Percentiles rank a stretch among this genome's conserved stretches.
These are phyloP conservation scores for Gobionotothen gibberifrons DNA, from an alignment of 2,797 vertebrate species.

Conservation along the genomic window DNA sequence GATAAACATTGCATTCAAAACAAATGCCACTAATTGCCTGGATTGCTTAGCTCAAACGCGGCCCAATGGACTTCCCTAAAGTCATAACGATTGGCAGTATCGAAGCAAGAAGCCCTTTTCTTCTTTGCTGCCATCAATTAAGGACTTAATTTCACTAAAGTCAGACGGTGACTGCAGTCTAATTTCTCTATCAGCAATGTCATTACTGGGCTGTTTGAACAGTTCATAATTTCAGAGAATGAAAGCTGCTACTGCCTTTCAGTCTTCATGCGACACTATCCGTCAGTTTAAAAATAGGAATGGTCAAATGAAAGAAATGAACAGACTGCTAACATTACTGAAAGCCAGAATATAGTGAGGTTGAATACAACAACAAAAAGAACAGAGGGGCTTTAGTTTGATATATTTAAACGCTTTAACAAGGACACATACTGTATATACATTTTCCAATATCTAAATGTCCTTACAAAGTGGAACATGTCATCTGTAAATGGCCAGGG, in stretches of 20 bases:
- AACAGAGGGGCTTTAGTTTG: background rate
- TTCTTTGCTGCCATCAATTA: constrained; percentile 72
- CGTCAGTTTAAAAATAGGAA: constrained; percentile 45
- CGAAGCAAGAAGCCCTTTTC: constrained; percentile 54
- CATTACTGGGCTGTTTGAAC: constrained; percentile 78
- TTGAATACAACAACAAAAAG: constrained; percentile 22
- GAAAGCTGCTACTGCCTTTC: constrained; percentile 48
- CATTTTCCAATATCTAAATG: constrained; percentile 1
- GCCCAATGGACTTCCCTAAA: constrained; percentile 41
- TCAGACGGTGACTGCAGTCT: constrained; percentile 65
- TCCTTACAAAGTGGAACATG: background rate
- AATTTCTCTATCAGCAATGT: constrained; percentile 77
- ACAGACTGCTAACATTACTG: constrained; percentile 40
- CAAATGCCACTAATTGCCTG: constrained; percentile 53
- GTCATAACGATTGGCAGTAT: constrained; percentile 34
- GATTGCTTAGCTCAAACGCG: constrained; percentile 28
- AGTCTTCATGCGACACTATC: constrained; percentile 56
- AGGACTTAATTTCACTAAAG: constrained; percentile 70
- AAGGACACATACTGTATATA: background rate
- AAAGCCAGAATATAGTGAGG: constrained; percentile 25
- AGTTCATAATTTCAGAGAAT: constrained; percentile 72
- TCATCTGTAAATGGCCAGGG: constrained; percentile 7
- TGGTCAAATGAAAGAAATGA: constrained; percentile 52
- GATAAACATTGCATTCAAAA: constrained; percentile 52
- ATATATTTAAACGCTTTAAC: background rate